Percentiles rank a stretch among this genome's conserved stretches.
Evolutionary conservation across 2,888 invertebrate genomes (phyloP).

Genomic region (Ophion ellenae): DNA sequence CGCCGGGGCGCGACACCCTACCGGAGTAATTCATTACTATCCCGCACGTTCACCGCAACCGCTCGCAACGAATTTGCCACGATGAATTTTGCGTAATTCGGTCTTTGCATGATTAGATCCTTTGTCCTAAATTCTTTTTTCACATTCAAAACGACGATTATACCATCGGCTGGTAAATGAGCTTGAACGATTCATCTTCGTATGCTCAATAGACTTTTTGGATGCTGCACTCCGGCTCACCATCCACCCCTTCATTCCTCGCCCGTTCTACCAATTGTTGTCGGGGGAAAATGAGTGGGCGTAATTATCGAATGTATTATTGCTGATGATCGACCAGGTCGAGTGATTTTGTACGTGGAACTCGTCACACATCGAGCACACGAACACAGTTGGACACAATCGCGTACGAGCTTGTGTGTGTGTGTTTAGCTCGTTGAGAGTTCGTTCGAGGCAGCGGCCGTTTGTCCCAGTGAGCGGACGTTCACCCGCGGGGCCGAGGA

Average conservation of each 20-base stretch:
- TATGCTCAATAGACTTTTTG: background rate
- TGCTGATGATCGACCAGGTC: slow-evolving; percentile 48
- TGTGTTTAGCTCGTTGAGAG: slow-evolving; percentile 42
- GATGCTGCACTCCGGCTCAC: background rate
- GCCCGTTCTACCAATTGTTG: background rate
- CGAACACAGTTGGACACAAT: background rate
- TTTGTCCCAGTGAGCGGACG: slow-evolving; percentile 83
- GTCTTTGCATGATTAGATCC: background rate
- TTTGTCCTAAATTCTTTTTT: background rate
- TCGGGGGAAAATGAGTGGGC: background rate
- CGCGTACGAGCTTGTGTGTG: background rate
- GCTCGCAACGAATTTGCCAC: background rate
- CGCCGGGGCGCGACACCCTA: slow-evolving; percentile 29
- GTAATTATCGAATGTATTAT: slow-evolving; percentile 48
- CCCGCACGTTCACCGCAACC: background rate
- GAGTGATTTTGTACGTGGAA: slow-evolving; percentile 64
- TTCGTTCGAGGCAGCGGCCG: slow-evolving; percentile 74
- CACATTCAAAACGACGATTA: background rate
- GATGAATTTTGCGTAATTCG: background rate
- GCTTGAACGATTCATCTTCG: background rate
- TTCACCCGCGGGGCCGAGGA: slow-evolving; percentile 82
- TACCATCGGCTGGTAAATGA: background rate
- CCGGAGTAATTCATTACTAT: slow-evolving; percentile 31
- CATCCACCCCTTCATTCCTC: background rate
- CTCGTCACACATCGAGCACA: slow-evolving; percentile 61